These are phyloP conservation scores for Balearica regulorum DNA, from an alignment of 2,797 vertebrate species.

Conservation along the genomic window DNA sequence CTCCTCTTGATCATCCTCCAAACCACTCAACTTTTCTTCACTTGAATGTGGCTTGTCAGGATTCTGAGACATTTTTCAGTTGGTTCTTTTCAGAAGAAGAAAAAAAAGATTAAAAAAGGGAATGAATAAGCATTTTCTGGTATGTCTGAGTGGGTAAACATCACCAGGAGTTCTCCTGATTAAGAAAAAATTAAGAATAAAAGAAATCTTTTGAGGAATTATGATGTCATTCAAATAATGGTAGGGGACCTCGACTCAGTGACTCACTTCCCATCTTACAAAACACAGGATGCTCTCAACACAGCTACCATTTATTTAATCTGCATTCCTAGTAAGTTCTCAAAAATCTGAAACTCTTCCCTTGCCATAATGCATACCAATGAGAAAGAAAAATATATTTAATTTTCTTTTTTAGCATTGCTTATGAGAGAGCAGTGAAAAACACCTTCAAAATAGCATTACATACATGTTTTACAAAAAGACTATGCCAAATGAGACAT, in stretches of 20 bases:
- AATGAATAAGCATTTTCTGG: neutral
- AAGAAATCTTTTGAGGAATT: neutral
- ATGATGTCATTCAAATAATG: neutral
- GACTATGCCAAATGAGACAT: neutral
- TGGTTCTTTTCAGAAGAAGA: slow-evolving; percentile 14
- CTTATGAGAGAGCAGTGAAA: neutral
- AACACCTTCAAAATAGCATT: neutral
- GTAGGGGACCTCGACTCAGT: neutral
- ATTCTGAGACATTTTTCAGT: slow-evolving; percentile 85
- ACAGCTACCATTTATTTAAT: neutral
- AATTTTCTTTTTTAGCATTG: neutral
- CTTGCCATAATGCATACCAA: neutral
- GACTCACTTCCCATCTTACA: neutral
- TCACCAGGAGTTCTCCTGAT: neutral
- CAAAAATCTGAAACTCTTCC: neutral
- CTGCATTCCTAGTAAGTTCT: neutral
- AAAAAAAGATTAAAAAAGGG: neutral
- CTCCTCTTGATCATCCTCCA: slow-evolving; percentile 60
- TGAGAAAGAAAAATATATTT: neutral
- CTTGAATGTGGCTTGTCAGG: slow-evolving; percentile 69
- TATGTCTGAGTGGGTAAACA: neutral
- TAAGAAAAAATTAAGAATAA: neutral
- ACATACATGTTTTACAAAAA: neutral
- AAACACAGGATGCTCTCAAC: neutral
- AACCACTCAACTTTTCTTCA: slow-evolving; percentile 69